Base-by-base conservation (phyloP, 2,797 vertebrate species). In the Neostethus bicornis region DNA sequence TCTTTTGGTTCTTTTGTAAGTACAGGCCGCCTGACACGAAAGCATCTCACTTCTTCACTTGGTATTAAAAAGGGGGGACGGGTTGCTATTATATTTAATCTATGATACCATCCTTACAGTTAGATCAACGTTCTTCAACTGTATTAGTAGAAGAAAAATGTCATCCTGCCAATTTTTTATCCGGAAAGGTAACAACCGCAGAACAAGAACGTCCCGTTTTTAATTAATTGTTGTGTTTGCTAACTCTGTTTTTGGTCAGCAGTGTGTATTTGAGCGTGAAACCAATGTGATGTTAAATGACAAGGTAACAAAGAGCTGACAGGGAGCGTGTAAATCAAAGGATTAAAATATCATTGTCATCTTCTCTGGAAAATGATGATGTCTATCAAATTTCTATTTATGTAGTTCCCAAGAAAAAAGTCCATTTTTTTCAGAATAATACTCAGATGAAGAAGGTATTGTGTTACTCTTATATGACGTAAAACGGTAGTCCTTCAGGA, bases 161-260 rank as follows among this genome's bases (percentile, higher is more conserved):
- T 69, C 17, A 2, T 6, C 0, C 2, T 14, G 19, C 12, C 37
- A 31, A n/a, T 11, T 16, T n/a, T 41, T 25, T 37, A 26, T 41
- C 43, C 31, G 7, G 47, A 65, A 37, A 13, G 12, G 14, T 1
- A 4, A 25, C 10, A 12, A 51, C 52, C 23, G 2, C 26, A 46
- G 0, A 46, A 74, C 71, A 0, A 70, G 72, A 77, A 34, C 0
- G 17, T 23, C 71, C 43, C 21, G 73, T 59, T 79, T 31, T 46
- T 1, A 25, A 19, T 57, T 56, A n/a, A n/a, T n/a, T 44, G 34
- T 39, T 11, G 3, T 42, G 44, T 56, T 12, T 13, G 19, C 4
- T 26, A 46, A 59, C 24, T 34, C 7, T 13, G 14, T 3, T 45
- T n/a, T 19, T 5, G 16, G 4, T 44, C 10, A 73, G 29, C 16